These are phyloP conservation scores for Polypterus bichir DNA, from an alignment of 2,113 vertebrate genomes.

Conservation along the genomic window DNA sequence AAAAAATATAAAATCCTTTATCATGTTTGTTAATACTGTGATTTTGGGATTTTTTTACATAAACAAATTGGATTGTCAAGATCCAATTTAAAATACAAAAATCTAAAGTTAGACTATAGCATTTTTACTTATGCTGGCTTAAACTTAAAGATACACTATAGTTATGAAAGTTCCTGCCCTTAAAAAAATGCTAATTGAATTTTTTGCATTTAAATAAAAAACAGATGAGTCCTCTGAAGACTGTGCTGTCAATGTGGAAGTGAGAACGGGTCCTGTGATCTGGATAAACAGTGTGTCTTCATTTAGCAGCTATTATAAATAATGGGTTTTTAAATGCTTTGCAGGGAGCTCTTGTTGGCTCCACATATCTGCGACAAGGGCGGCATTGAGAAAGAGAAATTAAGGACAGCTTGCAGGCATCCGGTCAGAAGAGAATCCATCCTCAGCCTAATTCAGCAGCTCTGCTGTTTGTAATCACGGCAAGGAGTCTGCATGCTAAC, in stretches of 20 bases:
- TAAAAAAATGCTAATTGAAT: slow-evolving; percentile 6
- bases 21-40: no score
- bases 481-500: slow-evolving; percentile 6
- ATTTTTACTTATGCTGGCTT: no score
- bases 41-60: no score
- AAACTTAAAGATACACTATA: no score
- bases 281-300: slow-evolving; percentile 48
- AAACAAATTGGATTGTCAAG: no score
- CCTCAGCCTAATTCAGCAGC: slow-evolving; percentile 20
- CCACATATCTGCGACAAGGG: slow-evolving; percentile 29
- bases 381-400: slow-evolving; percentile 32
- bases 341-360: slow-evolving; percentile 38
- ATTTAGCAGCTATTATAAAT: slow-evolving; percentile 53
- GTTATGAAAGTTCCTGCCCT: no score
- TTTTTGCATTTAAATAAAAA: slow-evolving; percentile 60
- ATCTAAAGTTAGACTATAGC: no score
- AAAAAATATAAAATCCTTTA: no score
- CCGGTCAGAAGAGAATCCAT: slow-evolving; percentile 32
- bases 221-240: slow-evolving; percentile 51
- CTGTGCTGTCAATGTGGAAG: slow-evolving; percentile 35
- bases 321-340: slow-evolving; percentile 47
- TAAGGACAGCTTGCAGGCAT: slow-evolving; percentile 44
- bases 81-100: no score
- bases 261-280: slow-evolving; percentile 45
- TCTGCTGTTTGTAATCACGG: slow-evolving; percentile 6